Base-by-base conservation (phyloP, 2,888 invertebrate genomes). In the Platycheirus rosarum region DNA sequence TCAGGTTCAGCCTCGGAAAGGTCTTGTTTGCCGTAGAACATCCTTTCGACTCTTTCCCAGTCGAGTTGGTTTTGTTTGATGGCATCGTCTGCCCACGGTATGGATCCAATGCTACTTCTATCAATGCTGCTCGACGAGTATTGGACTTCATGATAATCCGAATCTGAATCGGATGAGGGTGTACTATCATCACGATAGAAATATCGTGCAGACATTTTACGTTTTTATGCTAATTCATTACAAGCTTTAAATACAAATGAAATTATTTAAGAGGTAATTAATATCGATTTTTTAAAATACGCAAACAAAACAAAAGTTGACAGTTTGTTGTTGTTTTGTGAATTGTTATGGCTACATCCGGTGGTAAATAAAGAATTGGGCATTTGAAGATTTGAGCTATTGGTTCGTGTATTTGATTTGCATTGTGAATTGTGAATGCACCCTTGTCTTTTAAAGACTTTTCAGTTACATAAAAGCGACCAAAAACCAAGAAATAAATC, bases 21-120 rank as follows among this genome's bases (percentile, higher is more conserved):
- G 0, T 84, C 44, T 32, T 90, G 87, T 68, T 89, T 87, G 0
- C 89, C 89, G 32, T 87, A 86, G 40, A 91, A 85, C 87, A 90
- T 88, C 7, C 88, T 86, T 48, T 91, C 90, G 3, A 91, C 87
- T 11, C 87, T 87, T 63, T 90, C 89, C 91, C 91, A 91, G 80
- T 89, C 90, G 14, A 87, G 75, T 84, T 89, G 88, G 71, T 91
- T 91, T 78, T 90, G 88, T 62, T 90, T 90, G 11, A 91, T 89
- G 13, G 91, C 90, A 86, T 91, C 91, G 70, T 90, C 89, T 2
- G 90, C 90, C 91, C 91, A 91, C 0, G 90, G 90, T 71, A 91
- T 90, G 20, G 90, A 90, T n/a, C 89, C 89, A 63, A 90, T 87
- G 6, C 90, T 89, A 70, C 90, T 90, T 46, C 90, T 87, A 70